Base-by-base conservation (phyloP, 2,797 vertebrate genomes). In the Pristis pectinata region DNA sequence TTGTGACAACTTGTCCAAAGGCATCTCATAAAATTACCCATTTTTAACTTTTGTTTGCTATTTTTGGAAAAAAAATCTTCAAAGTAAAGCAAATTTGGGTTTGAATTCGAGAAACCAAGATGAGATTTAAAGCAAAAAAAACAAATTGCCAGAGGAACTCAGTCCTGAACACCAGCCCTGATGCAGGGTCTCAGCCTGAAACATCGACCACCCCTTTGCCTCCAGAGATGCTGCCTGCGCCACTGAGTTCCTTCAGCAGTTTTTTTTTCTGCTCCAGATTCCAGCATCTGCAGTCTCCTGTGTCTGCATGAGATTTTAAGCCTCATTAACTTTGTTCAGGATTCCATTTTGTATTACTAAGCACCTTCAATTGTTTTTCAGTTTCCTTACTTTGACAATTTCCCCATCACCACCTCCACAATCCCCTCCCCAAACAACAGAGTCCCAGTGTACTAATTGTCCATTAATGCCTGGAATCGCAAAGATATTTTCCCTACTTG, bases 401-500 rank as follows among this genome's bases (percentile, higher is more conserved):
- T 37, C 19, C 19, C 61, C 9, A 11, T n/a, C 19, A 27, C 11
- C 27, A 24, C 24, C 70, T 1, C 22, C 70, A 9, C 70, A 22
- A 27, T 24, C 72, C 70, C 70, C 5, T 27, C 64, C 70, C 24
- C 19, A 72, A 3, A 41, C 61, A 8, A 53, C 82, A 91, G 17
- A 67, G 17, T 41, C 4, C 59, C 87, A 91, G n/a, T 91, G 37
- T 59, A 41, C 83, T 15, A 56, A n/a, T 87, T 8, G 53, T n/a
- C 83, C 34, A 11, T 87, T 87, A 87, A 56, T 83, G 83, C 44
- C 24, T 49, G 22, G 8, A 83, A 44, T 59, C 53, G 53, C 13
- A 87, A 87, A 87, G 27, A 59, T 59, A n/a, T 87, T 87, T 87
- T n/a, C 53, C n/a, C 83, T 87, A n/a, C 53, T 56, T 59, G 30